These are phyloP conservation scores for Centropus unirufus DNA, from an alignment of 2,113 vertebrate species.

Conservation along the genomic window DNA sequence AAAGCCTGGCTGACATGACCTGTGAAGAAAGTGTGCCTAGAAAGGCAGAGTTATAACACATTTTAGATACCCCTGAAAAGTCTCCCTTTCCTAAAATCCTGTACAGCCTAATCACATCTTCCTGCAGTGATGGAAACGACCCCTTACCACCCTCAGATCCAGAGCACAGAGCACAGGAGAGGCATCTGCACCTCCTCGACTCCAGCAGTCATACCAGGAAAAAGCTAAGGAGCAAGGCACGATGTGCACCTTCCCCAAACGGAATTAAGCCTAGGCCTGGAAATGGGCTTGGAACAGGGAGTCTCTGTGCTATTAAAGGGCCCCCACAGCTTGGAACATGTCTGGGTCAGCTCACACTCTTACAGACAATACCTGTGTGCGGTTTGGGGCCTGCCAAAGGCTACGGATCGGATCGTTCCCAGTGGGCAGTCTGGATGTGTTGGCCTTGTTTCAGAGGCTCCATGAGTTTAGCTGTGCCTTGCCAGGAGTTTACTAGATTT, in stretches of 20 bases:
- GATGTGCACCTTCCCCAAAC: not conserved
- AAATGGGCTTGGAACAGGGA: not conserved
- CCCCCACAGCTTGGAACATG: not conserved
- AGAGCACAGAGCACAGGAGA: not conserved
- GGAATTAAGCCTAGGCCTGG: not conserved
- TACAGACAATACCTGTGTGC: not conserved
- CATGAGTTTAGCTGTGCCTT: not conserved
- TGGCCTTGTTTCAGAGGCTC: not conserved
- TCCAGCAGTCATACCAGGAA: not conserved
- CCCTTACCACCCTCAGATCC: not conserved
- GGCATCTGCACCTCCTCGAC: not conserved
- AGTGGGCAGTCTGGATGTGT: not conserved
- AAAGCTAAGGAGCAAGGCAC: not conserved
- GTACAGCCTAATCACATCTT: not conserved
- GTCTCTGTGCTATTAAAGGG: not conserved
- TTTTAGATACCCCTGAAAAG: not conserved
- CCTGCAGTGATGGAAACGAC: not conserved
- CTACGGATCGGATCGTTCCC: not conserved
- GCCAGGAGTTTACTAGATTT: not conserved
- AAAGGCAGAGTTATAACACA: not conserved
- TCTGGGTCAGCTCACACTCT: fast-evolving
- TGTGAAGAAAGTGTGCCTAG: not conserved
- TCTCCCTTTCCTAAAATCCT: not conserved
- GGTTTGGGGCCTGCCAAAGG: not conserved
- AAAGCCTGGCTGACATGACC: not conserved